Percentiles rank a stretch among this genome's conserved stretches.
These are phyloP conservation scores for Arctia plantaginis DNA, from an alignment of 2,888 invertebrate genomes.

Conservation along the genomic window DNA sequence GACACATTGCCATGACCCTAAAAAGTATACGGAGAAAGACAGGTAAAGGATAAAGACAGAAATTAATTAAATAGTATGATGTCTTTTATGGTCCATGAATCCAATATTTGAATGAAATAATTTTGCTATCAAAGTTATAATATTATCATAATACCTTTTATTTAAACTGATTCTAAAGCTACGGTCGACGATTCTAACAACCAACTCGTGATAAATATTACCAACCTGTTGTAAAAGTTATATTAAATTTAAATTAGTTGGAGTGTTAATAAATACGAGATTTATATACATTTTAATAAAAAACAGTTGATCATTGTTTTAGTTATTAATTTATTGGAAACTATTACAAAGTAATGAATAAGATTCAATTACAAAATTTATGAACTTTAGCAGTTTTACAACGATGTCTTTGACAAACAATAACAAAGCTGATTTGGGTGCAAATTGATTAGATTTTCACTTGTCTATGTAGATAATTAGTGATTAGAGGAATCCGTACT, in stretches of 20 bases:
- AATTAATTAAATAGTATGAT: too few relatives aligned
- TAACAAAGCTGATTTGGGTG: too few relatives aligned
- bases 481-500: too few relatives aligned
- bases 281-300: not conserved
- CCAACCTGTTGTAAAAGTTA: not conserved
- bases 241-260: slow-evolving; percentile 6
- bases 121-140: not conserved
- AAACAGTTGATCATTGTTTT: not conserved
- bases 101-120: not conserved
- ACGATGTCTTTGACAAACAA: not conserved
- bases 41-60: too few relatives aligned
- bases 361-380: not conserved
- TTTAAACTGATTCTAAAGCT: not conserved
- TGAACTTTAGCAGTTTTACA: not conserved
- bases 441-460: too few relatives aligned
- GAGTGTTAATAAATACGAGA: not conserved
- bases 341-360: not conserved
- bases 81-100: not conserved
- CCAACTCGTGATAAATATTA: not conserved
- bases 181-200: not conserved
- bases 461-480: too few relatives aligned
- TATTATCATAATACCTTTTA: not conserved
- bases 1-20: too few relatives aligned
- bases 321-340: slow-evolving; percentile 3
- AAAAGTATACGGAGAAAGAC: too few relatives aligned